phyloP scores from a whole-genome alignment of 1,140 invertebrate species.

The Ditylenchus dipsaci region DNA sequence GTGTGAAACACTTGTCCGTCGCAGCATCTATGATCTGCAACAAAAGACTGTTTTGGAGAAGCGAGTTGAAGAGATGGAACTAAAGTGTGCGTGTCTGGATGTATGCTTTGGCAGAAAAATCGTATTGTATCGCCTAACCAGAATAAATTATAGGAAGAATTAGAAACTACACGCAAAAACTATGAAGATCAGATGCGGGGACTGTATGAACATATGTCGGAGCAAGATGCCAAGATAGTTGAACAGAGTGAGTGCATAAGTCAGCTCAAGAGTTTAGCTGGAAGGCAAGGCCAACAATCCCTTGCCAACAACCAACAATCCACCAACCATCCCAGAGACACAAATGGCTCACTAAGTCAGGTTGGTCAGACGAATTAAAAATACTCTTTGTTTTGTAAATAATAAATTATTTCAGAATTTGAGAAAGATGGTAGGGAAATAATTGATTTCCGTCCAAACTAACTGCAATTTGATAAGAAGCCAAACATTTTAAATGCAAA shows the following conservation, averaged over 20 bases:
- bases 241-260: conserved; percentile 13
- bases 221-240: conserved; percentile 34
- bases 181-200: conserved; percentile 41
- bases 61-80: conserved; percentile 16
- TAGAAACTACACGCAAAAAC: conserved; percentile 34
- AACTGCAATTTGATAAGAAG: no score
- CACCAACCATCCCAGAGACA: neutral
- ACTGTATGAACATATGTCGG: conserved; percentile 39
- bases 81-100: conserved; percentile 32
- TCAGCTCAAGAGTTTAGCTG: no score
- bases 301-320: no score
- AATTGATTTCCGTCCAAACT: neutral
- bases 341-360: neutral
- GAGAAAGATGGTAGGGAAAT: conserved; percentile 21
- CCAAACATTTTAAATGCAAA: no score
- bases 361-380: neutral
- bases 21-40: conserved; percentile 7
- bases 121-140: neutral
- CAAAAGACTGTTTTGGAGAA: conserved; percentile 4
- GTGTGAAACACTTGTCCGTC: conserved; percentile 23
- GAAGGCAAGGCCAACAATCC: no score
- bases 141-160: conserved; percentile 19
- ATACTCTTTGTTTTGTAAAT: neutral
- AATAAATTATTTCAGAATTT: conserved; percentile 13
- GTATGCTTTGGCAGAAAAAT: conserved; percentile 9